Conservation (phyloP, 2,113 vertebrate species). For the Stegostoma tigrinum region DNA sequence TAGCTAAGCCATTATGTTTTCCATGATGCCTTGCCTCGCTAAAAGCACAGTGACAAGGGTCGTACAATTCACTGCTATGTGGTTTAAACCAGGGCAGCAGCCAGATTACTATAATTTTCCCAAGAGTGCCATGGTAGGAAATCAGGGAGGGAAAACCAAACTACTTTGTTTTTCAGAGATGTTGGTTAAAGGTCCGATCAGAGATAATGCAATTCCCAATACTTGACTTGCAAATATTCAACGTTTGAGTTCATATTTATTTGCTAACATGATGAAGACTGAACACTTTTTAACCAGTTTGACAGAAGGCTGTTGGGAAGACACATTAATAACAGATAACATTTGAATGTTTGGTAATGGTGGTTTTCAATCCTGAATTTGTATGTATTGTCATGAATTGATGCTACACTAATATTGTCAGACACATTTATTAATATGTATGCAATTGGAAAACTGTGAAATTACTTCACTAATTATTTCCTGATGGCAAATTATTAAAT, state of each 20-base stretch:
- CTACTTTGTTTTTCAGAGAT: neutral
- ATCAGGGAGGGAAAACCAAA: too few relatives aligned
- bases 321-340: neutral
- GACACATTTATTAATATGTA: conserved; percentile 27
- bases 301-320: neutral
- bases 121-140: neutral
- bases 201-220: neutral
- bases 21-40: too few relatives aligned
- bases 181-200: neutral
- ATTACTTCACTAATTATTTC: conserved; percentile 20
- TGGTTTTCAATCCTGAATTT: neutral
- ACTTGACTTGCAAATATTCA: neutral
- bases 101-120: neutral
- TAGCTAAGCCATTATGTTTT: too few relatives aligned
- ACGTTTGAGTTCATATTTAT: neutral
- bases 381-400: neutral
- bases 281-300: conserved; percentile 12
- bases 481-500: conserved; percentile 6
- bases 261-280: neutral
- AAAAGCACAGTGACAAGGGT: too few relatives aligned
- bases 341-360: neutral
- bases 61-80: too few relatives aligned
- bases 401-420: neutral
- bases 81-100: neutral
- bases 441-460: conserved; percentile 18